phyloP scores from a whole-genome alignment of 2,113 vertebrate species.

The Ginglymostoma cirratum region DNA sequence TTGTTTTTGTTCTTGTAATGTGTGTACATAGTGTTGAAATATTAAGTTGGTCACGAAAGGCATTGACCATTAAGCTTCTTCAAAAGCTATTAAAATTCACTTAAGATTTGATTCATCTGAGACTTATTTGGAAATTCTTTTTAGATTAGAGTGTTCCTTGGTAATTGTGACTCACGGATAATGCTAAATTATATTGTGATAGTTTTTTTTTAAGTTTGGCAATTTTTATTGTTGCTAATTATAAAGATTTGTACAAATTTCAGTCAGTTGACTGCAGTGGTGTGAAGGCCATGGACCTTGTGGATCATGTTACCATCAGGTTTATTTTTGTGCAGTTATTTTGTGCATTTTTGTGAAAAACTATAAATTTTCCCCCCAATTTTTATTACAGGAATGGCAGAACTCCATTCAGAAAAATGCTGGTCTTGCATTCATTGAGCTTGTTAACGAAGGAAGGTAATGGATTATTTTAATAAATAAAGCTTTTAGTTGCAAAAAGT shows the following conservation, averaged over 20 bases:
- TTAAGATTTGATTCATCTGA: constrained; percentile 57
- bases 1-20: constrained; percentile 72
- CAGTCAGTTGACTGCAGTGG: constrained; percentile 41
- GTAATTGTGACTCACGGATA: constrained; percentile 62
- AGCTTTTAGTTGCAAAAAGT: background rate
- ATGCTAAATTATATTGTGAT: constrained; percentile 59
- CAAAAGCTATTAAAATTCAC: constrained; percentile 59
- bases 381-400: constrained; percentile 73
- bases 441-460: constrained; percentile 85
- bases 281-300: constrained; percentile 41
- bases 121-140: constrained; percentile 63
- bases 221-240: constrained; percentile 52
- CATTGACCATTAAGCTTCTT: constrained; percentile 60
- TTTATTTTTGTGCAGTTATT: background rate
- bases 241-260: constrained; percentile 42
- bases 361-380: constrained; percentile 42
- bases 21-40: constrained; percentile 69
- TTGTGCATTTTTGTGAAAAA: constrained; percentile 39
- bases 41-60: constrained; percentile 73
- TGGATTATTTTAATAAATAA: constrained; percentile 28
- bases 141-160: constrained; percentile 71
- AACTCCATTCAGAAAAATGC: constrained; percentile 91
- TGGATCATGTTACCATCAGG: constrained; percentile 41
- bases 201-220: constrained; percentile 54
- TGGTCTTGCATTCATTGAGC: constrained; percentile 79